These are phyloP conservation scores for Osmerus mordax DNA, from an alignment of 2,113 vertebrate species.

Conservation along the genomic window DNA sequence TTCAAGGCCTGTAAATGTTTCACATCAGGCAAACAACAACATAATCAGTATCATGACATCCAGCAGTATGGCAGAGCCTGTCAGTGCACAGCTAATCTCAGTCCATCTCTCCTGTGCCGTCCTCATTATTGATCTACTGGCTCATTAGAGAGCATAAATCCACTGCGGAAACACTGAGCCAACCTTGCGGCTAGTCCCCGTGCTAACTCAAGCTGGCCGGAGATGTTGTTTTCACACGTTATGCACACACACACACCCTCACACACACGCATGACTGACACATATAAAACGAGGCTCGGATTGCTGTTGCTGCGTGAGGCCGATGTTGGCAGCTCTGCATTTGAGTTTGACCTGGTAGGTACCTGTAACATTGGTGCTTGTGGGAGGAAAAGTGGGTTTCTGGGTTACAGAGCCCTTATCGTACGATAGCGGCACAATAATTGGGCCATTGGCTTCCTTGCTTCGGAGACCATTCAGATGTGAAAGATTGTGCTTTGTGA, in stretches of 20 bases:
- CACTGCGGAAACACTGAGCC: not conserved
- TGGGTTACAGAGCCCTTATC: slow-evolving; percentile 28
- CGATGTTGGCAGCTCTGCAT: too few relatives aligned
- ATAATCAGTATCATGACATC: not conserved
- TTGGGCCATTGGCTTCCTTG: slow-evolving; percentile 8
- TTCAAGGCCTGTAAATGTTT: too few relatives aligned
- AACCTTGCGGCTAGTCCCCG: not conserved
- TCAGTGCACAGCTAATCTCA: not conserved
- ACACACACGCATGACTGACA: not conserved
- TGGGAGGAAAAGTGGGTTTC: slow-evolving; percentile 30
- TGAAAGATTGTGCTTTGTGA: not conserved
- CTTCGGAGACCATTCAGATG: not conserved
- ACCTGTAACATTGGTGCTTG: not conserved
- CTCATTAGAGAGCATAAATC: not conserved
- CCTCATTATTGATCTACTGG: not conserved
- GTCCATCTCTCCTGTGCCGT: not conserved
- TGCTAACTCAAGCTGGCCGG: not conserved
- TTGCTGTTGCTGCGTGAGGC: too few relatives aligned
- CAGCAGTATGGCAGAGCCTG: not conserved
- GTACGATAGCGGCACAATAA: slow-evolving; percentile 17
- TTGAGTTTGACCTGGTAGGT: too few relatives aligned
- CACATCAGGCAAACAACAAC: not conserved
- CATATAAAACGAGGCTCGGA: not conserved
- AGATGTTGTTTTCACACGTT: not conserved
- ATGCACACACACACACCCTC: not conserved